Evolutionary conservation across 2,113 vertebrate species (phyloP).

Genomic region (Peucedramus taeniatus): DNA sequence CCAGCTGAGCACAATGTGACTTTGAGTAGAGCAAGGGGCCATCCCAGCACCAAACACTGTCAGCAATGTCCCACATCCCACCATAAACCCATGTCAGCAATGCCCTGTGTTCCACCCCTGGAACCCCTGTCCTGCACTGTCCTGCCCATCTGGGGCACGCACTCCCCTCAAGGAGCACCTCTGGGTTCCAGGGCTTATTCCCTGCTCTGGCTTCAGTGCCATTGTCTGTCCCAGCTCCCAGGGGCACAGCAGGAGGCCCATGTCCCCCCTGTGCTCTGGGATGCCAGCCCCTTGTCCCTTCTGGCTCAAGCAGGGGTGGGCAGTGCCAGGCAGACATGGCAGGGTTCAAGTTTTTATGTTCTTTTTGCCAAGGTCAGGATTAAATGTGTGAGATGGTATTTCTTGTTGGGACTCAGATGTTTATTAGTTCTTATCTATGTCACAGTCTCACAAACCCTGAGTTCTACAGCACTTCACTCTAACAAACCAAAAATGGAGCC

Average conservation of each 20-base stretch:
- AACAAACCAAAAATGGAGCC: too few relatives aligned
- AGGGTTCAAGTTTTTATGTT: too few relatives aligned
- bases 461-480: too few relatives aligned
- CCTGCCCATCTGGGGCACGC: not conserved
- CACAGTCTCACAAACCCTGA: too few relatives aligned
- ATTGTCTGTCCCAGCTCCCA: not conserved
- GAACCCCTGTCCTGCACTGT: not conserved
- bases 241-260: not conserved
- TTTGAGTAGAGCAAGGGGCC: not conserved
- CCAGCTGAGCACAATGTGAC: not conserved
- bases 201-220: not conserved
- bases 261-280: not conserved
- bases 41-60: not conserved
- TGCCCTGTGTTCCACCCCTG: not conserved
- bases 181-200: not conserved
- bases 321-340: not conserved
- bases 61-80: not conserved
- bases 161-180: not conserved
- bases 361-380: too few relatives aligned
- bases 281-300: not conserved
- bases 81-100: not conserved
- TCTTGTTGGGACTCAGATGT: too few relatives aligned
- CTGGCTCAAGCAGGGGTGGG: fast-evolving
- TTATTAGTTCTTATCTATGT: too few relatives aligned
- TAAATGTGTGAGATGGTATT: too few relatives aligned